Base-by-base conservation (phyloP, 2,888 invertebrate species). In the Bimastos eiseni region DNA sequence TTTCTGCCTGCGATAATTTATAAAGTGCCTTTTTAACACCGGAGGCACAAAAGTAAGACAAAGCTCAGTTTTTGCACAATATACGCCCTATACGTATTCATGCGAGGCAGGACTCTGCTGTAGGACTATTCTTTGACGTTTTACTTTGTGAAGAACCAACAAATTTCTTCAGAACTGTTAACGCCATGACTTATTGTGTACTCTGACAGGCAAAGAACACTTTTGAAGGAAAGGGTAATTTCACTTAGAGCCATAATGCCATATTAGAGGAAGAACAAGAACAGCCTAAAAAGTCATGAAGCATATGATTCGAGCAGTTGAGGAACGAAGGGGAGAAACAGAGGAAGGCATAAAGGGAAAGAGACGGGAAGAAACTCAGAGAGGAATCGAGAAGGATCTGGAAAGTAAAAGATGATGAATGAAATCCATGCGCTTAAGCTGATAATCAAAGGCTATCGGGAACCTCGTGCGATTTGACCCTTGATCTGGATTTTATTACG, bases 401-500 rank as follows among this genome's bases (percentile, higher is more conserved):
- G 70, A 70, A n/a, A 0, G 70, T 8, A 70, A n/a, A 41, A 5
- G 70, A 70, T 70, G 70, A 70, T 70, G 70, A n/a, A 70, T 70
- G 70, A n/a, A 70, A 70, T 30, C 30, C 70, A 49, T 49, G 49
- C 49, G 49, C 49, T 49, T 49, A 70, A 70, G 70, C 70, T n/a
- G 70, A 70, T 70, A 70, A 70, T 70, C 70, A 70, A 70, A 70
- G n/a, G 70, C 70, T n/a, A 70, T n/a, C 30, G n/a, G n/a, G 70
- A n/a, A 70, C 30, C 70, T 70, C 70, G n/a, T 70, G 70, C 70
- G 70, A n/a, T 30, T 70, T 70, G 70, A 86, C 86, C 86, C 37
- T 86, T 86, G 86, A 86, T 33, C 86, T 19, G 33, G 37, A 86
- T 86, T 86, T 86, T 86, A 86, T 86, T 86, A 86, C 86, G 36